Percentiles rank a stretch among this genome's conserved stretches.
Evolutionary conservation across 2,113 vertebrate genomes (phyloP).

Genomic region (Gymnobelideus leadbeateri): DNA sequence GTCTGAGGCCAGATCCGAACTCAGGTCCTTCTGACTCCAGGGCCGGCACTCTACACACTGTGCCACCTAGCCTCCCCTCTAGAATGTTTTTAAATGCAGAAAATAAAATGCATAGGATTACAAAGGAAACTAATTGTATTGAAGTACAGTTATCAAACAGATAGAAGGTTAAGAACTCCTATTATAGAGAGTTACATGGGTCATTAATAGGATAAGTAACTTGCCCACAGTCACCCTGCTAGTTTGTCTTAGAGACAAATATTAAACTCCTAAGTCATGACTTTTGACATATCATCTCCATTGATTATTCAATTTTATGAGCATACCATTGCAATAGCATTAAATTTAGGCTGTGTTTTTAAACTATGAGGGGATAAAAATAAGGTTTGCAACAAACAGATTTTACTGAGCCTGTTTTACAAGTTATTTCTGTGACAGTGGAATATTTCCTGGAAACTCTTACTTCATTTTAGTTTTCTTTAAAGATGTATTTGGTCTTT

Average conservation of each 20-base stretch:
- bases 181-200: background rate
- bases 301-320: background rate
- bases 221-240: background rate
- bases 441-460: constrained; percentile 37
- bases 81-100: background rate
- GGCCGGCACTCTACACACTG: too few relatives aligned
- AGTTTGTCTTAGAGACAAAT: background rate
- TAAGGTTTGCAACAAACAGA: background rate
- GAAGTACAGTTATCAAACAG: background rate
- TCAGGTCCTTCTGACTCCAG: too few relatives aligned
- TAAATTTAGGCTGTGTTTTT: background rate
- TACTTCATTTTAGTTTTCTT: background rate
- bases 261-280: background rate
- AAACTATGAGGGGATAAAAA: constrained; percentile 27
- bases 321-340: background rate
- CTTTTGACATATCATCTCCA: background rate
- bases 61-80: too few relatives aligned
- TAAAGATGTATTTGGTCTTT: background rate
- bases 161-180: background rate
- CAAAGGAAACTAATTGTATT: background rate
- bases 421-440: background rate
- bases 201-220: background rate
- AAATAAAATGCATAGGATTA: background rate
- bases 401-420: constrained; percentile 45
- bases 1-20: too few relatives aligned